Percentiles rank a stretch among this genome's conserved stretches.
Conservation (phyloP, 2,797 vertebrate species). For the Masticophis lateralis region DNA sequence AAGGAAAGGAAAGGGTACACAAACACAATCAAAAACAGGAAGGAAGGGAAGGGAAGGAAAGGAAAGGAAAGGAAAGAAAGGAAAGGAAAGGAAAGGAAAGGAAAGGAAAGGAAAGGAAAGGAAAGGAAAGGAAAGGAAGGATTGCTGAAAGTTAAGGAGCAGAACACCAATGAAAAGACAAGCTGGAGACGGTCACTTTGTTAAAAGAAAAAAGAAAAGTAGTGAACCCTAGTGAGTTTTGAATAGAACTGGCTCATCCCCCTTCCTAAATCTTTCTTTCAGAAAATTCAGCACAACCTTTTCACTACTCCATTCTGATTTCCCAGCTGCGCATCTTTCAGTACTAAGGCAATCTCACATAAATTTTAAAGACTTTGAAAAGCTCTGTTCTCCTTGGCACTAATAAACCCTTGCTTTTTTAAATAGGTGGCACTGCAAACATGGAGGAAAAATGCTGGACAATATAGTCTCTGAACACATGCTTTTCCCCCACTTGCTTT, state of each 20-base stretch:
- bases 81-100: background rate
- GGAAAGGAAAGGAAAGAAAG: background rate
- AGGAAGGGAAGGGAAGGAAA: background rate
- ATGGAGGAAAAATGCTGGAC: background rate
- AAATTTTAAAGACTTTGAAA: background rate
- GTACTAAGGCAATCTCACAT: background rate
- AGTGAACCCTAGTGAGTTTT: background rate
- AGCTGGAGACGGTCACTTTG: background rate
- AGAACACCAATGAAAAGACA: background rate
- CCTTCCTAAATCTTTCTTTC: background rate
- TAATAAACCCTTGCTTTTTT: background rate
- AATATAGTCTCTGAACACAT: background rate
- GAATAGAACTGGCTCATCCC: background rate
- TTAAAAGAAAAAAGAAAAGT: background rate
- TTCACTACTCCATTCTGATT: background rate
- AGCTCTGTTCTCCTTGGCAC: background rate
- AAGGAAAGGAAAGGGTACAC: background rate
- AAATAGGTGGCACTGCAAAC: background rate
- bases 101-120: background rate
- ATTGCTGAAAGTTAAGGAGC: background rate
- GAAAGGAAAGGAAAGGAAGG: background rate
- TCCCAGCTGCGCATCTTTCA: background rate
- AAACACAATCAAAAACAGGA: background rate
- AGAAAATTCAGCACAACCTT: background rate
- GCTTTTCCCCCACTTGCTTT: background rate